Percentiles rank a stretch among this genome's conserved stretches.
Conservation (phyloP, 2,113 vertebrate genomes). For the human (Homo sapiens) region GRCh38 chr4:67209001-67209500, state of each 20-base stretch:
- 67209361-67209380: slow-evolving; percentile 49
- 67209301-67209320: background rate
- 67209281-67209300: background rate
- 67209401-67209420: slow-evolving; percentile 59
- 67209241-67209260: background rate
- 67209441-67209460: slow-evolving; percentile 73
- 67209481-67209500: slow-evolving; percentile 64
- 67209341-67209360: slow-evolving; percentile 29
- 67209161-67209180: background rate
- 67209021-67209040: background rate
- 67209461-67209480: slow-evolving; percentile 76
- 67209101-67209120: background rate
- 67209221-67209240: background rate
- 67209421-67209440: slow-evolving; percentile 73
- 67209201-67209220: background rate
- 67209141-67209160: background rate
- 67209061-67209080: background rate
- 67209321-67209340: background rate
- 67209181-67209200: background rate
- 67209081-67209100: background rate
- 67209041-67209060: background rate
- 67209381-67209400: slow-evolving; percentile 34
- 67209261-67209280: background rate
- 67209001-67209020: background rate
- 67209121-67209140: background rate